Base-by-base conservation (phyloP, 2,888 invertebrate genomes). In the Drosophila fungiperda region DNA sequence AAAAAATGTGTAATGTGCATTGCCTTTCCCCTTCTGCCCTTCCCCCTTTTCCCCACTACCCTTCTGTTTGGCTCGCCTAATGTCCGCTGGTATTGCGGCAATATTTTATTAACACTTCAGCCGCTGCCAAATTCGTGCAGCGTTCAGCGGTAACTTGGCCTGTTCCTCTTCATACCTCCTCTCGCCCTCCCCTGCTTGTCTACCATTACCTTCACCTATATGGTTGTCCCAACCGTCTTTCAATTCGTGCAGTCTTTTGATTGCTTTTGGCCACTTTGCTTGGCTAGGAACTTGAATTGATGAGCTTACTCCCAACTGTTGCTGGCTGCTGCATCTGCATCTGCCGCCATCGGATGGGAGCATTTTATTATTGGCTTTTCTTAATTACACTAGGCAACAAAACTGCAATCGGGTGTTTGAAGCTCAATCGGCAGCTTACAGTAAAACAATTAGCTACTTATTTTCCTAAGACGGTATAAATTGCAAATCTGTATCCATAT, bases 51-150 rank as follows among this genome's bases (percentile, higher is more conserved):
- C 12, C 38, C 36, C 17, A 1, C 23, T 2, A 1, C 42, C 3
- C 53, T 33, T 29, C 23, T 26, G 26, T 32, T 12, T 15, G 55
- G n/a, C 12, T n/a, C 26, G 6, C 23, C 38, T 40, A 60, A 45
- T 72, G 78, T 62, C 64, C 61, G 67, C 68, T 79, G 68, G 65
- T 75, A 74, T 76, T 76, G 63, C 73, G 69, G 69, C 82, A 86
- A 79, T 90, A 87, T 89, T 87, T 87, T 87, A 81, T 90, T 87
- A 87, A 90, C 89, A 87, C 90, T 90, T 76, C 69, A 78, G 77
- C 84, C 80, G 80, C 84, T 83, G 83, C 80, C 79, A 79, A 87
- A 79, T 60, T 72, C 78, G 64, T 80, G 77, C 83, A 85, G 78
- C 66, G 53, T 29, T 50, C 78, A 71, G 64, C 76, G 53, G 55